A percentile compares a stretch with the other conserved stretches of the same genome.
Conservation (phyloP, 1,140 invertebrate genomes). For the Cotesia chilonis region DNA sequence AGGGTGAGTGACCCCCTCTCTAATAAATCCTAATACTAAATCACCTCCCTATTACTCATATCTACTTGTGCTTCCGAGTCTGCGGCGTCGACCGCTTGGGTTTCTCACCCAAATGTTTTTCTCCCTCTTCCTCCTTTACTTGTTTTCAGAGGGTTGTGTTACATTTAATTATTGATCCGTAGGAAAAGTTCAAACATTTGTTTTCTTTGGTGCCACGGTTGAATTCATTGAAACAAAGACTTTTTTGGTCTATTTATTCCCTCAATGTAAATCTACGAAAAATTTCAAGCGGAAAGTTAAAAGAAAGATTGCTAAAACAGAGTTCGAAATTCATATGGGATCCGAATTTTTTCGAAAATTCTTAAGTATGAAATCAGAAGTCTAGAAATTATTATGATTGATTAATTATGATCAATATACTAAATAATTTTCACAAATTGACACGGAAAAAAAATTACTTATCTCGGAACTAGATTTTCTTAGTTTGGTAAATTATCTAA, state of each 20-base stretch:
- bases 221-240: neutral
- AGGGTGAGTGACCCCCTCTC: slow-evolving; percentile 45
- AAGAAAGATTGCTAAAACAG: too few relatives aligned
- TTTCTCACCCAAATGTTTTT: slow-evolving; percentile 15
- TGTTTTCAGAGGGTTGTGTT: slow-evolving; percentile 6
- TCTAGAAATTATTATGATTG: too few relatives aligned
- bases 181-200: neutral
- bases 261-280: too few relatives aligned
- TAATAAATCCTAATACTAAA: slow-evolving; percentile 65
- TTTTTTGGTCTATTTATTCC: neutral
- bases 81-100: slow-evolving; percentile 26
- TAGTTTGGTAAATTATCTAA: too few relatives aligned
- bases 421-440: too few relatives aligned
- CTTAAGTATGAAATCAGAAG: neutral
- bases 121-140: slow-evolving; percentile 2
- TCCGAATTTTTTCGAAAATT: neutral
- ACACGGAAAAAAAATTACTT: too few relatives aligned
- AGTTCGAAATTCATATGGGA: too few relatives aligned
- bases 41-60: slow-evolving; percentile 62
- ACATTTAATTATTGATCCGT: slow-evolving; percentile 31
- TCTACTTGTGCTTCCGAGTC: slow-evolving; percentile 45
- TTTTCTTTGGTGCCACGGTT: neutral
- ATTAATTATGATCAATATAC: too few relatives aligned
- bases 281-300: too few relatives aligned
- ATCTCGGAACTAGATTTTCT: too few relatives aligned